Conservation (phyloP, 2,888 invertebrate species). For the Luffia ferchaultella region DNA sequence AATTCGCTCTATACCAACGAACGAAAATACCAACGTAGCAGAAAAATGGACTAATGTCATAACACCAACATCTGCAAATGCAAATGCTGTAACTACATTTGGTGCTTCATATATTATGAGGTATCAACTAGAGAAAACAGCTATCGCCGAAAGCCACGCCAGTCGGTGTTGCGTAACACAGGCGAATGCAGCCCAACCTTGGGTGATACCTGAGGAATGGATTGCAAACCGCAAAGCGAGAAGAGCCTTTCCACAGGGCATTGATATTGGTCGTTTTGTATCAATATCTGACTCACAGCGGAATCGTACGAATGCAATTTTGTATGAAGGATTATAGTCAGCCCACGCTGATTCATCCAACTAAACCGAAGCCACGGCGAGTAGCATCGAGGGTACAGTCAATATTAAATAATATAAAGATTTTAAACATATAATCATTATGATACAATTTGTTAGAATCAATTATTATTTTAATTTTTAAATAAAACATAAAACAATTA, state of each 20-base stretch:
- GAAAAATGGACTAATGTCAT: neutral
- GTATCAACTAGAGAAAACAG: neutral
- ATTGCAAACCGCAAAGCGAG: neutral
- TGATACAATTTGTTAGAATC: no score
- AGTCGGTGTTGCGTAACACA: neutral
- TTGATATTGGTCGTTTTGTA: neutral
- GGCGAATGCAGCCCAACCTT: neutral
- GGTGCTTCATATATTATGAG: constrained; percentile 2
- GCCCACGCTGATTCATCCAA: no score
- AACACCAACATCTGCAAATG: neutral
- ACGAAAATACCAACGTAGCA: neutral
- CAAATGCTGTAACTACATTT: neutral
- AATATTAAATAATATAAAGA: no score
- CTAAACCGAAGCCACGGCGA: no score
- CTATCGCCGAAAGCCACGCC: neutral
- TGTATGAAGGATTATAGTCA: no score
- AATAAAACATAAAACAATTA: no score
- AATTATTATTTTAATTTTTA: no score
- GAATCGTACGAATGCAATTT: neutral
- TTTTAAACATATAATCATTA: no score
- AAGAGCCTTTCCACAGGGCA: neutral
- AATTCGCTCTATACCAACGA: neutral
- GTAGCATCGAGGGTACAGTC: no score
- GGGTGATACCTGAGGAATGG: neutral
- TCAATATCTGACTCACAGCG: neutral